These are phyloP conservation scores for Aleadryas rufinucha DNA, from an alignment of 2,113 vertebrate species.

Conservation along the genomic window DNA sequence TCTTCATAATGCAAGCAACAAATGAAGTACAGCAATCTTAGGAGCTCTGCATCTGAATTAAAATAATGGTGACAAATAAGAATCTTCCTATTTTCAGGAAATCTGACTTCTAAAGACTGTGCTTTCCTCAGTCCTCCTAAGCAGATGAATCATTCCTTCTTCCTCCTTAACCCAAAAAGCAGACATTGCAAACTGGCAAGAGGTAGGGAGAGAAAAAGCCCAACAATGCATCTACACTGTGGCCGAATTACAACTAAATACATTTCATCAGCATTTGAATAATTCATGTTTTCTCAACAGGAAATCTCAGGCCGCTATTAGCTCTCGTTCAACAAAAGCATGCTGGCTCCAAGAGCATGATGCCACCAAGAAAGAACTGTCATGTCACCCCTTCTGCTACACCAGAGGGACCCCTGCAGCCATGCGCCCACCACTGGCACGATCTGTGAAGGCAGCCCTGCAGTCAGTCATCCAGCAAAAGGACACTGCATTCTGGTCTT, in stretches of 20 bases:
- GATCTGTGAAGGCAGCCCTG: fast-evolving
- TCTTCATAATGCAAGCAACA: neutral
- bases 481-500: neutral
- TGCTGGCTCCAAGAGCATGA: neutral
- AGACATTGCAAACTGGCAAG: neutral
- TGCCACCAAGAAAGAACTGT: neutral
- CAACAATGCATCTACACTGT: neutral
- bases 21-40: neutral
- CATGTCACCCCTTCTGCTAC: neutral
- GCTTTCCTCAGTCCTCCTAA: neutral
- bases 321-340: neutral
- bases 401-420: neutral
- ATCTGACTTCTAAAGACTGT: neutral
- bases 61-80: neutral
- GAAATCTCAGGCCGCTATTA: neutral
- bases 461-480: neutral
- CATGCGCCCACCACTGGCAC: fast-evolving
- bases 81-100: neutral
- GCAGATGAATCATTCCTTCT: neutral
- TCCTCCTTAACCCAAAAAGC: neutral
- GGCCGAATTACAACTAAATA: neutral
- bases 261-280: neutral
- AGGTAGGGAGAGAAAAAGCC: neutral
- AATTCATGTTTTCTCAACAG: neutral
- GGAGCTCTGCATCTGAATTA: neutral